Conservation (phyloP, 2,113 vertebrate genomes). For the Nipponia nippon region DNA sequence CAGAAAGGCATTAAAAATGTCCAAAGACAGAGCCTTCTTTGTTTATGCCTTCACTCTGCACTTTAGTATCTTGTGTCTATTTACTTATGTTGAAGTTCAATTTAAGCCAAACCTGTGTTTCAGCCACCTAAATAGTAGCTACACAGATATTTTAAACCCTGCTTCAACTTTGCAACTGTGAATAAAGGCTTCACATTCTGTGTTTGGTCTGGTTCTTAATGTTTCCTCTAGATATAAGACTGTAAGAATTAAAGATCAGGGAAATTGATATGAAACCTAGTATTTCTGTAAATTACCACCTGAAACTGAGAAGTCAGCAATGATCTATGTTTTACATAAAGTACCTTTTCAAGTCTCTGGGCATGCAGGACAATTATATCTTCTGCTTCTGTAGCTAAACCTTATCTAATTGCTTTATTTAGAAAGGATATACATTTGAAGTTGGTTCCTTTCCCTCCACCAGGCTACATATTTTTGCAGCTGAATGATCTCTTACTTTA, state of each 20-base stretch:
- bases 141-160: neutral
- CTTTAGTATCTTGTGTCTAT: neutral
- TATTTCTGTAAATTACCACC: neutral
- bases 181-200: neutral
- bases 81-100: neutral
- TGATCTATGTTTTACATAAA: neutral
- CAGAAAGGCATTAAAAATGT: neutral
- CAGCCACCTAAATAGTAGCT: neutral
- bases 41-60: neutral
- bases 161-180: neutral
- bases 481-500: neutral
- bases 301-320: neutral
- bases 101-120: neutral
- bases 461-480: neutral
- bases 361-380: neutral
- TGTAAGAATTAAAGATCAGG: neutral
- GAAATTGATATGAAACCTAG: neutral
- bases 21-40: neutral
- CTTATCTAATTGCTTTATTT: neutral
- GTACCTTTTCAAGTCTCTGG: neutral
- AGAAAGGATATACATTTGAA: neutral
- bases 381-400: neutral
- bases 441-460: neutral
- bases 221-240: neutral
- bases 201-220: neutral